Conservation (phyloP, 2,113 vertebrate species). For the Nothoprocta perdicaria region DNA sequence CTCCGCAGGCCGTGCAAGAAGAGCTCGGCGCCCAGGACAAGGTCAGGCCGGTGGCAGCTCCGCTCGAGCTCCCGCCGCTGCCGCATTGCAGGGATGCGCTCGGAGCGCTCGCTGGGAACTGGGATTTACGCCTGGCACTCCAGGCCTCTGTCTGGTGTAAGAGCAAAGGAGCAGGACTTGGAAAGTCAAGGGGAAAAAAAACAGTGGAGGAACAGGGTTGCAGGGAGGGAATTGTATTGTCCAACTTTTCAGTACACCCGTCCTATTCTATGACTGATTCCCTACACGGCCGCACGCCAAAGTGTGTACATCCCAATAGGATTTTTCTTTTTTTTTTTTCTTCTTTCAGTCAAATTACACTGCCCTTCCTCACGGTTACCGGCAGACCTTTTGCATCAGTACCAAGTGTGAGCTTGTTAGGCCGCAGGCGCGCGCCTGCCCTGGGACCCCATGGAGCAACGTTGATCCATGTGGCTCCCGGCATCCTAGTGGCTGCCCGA, state of each 20-base stretch:
- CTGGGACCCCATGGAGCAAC: not conserved
- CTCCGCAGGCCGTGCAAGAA: not conserved
- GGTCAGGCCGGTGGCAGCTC: not conserved
- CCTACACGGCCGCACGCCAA: not conserved
- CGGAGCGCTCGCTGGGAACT: no score
- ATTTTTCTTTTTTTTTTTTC: accelerated
- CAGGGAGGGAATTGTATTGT: accelerated
- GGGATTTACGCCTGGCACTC: accelerated
- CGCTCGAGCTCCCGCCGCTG: not conserved
- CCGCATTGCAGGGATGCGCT: not conserved
- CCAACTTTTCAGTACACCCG: accelerated
- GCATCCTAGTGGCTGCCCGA: accelerated
- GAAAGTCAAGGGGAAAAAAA: not conserved
- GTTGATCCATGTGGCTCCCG: no score
- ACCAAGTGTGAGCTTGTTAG: no score
- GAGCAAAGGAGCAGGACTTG: no score
- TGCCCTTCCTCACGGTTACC: accelerated
- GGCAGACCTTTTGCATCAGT: accelerated
- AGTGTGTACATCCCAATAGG: accelerated
- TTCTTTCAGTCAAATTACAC: not conserved
- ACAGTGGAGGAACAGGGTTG: not conserved
- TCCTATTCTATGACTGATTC: no score
- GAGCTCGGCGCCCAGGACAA: not conserved
- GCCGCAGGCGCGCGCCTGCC: no score
- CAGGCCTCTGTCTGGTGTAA: not conserved